Evolutionary conservation across 2,888 invertebrate genomes (phyloP).

Genomic region (Lathronympha strigana): DNA sequence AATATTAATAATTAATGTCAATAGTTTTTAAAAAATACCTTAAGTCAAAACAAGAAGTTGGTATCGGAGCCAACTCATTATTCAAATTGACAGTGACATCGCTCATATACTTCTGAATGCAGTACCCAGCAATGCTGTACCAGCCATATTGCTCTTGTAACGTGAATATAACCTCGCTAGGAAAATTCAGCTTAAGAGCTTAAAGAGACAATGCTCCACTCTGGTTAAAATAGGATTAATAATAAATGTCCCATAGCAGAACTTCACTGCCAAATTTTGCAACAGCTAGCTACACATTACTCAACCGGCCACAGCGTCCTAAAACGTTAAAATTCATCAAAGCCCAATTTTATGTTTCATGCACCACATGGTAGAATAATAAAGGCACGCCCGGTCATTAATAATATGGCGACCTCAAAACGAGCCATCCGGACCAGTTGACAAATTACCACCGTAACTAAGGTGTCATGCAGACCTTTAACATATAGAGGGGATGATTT

Average conservation of each 20-base stretch:
- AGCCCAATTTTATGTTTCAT: conserved; percentile 33
- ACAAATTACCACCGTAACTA: conserved; percentile 50
- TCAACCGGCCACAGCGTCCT: conserved; percentile 8
- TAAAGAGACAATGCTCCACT: not conserved
- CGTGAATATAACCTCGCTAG: not conserved
- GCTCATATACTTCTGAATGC: no score
- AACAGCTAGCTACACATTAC: not conserved
- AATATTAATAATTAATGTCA: no score
- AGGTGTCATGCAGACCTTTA: conserved; percentile 58
- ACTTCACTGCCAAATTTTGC: conserved; percentile 6
- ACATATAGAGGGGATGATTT: conserved; percentile 75
- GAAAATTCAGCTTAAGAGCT: not conserved
- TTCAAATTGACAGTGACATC: no score
- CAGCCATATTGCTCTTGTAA: no score
- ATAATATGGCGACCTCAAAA: conserved; percentile 39
- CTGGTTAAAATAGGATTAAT: not conserved
- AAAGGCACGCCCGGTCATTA: conserved; percentile 38
- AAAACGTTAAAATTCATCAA: conserved; percentile 32
- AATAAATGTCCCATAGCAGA: not conserved
- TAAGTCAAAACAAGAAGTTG: no score
- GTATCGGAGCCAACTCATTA: no score
- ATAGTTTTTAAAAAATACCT: no score
- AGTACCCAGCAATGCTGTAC: no score
- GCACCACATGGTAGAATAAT: conserved; percentile 40
- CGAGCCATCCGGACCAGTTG: conserved; percentile 42